A percentile compares a stretch with the other conserved stretches of the same genome.
Evolutionary conservation across 2,888 invertebrate genomes (phyloP).

Genomic region (Thymelicus sylvestris): DNA sequence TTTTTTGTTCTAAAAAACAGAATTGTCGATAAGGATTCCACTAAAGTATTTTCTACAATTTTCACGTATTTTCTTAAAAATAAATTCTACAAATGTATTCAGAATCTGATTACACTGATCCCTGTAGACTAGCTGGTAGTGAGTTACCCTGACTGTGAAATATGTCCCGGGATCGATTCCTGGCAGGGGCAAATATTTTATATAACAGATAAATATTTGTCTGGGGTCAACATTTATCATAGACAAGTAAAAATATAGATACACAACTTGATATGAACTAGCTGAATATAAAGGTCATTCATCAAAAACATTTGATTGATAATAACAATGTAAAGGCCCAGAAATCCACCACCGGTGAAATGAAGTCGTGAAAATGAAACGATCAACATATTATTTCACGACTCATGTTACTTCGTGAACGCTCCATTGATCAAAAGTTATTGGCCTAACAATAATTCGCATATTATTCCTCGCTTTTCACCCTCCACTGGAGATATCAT

Average conservation of each 20-base stretch:
- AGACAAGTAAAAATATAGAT: conserved; percentile 67
- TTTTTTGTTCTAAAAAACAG: too few relatives aligned
- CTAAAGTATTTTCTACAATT: too few relatives aligned
- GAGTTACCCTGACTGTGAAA: too few relatives aligned
- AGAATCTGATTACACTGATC: too few relatives aligned
- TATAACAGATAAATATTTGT: too few relatives aligned
- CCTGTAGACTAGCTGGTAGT: too few relatives aligned
- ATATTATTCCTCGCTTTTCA: conserved; percentile 49
- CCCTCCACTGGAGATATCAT: conserved; percentile 51
- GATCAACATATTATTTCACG: conserved; percentile 32
- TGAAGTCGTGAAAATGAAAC: conserved; percentile 11
- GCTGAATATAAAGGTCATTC: neutral
- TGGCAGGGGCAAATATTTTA: too few relatives aligned
- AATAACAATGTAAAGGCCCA: conserved; percentile 52
- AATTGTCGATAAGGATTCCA: too few relatives aligned
- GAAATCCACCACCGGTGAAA: conserved; percentile 49
- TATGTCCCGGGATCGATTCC: too few relatives aligned
- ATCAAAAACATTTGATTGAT: neutral
- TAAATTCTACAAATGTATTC: too few relatives aligned
- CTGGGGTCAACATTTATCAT: too few relatives aligned
- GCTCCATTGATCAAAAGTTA: conserved; percentile 54
- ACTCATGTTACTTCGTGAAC: conserved; percentile 41
- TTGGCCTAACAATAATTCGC: conserved; percentile 53
- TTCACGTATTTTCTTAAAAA: too few relatives aligned
- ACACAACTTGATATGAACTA: neutral